Conservation (phyloP, 2,888 invertebrate genomes). For the Scrobipalpa atriplicella region DNA sequence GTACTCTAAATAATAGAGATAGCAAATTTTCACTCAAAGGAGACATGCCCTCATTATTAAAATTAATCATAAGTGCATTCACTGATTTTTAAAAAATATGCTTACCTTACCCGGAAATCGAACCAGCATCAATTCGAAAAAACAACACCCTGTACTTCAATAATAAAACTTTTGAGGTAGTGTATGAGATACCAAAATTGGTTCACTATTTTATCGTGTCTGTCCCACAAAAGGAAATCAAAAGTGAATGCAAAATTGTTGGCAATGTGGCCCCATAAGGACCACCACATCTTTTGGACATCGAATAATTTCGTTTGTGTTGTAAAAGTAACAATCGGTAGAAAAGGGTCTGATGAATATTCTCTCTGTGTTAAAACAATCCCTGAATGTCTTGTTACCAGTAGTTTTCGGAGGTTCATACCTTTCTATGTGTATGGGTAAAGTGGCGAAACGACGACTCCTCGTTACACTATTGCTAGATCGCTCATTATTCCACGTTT, state of each 20-base stretch:
- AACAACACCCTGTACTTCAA: background rate
- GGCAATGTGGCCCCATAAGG: background rate
- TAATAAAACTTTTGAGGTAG: background rate
- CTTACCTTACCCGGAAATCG: no score
- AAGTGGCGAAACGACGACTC: no score
- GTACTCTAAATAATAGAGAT: no score
- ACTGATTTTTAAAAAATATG: no score
- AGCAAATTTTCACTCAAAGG: no score
- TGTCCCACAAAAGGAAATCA: background rate
- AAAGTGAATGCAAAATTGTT: background rate
- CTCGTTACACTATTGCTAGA: no score
- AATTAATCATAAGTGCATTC: no score
- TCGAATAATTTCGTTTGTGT: background rate
- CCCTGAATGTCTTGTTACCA: background rate
- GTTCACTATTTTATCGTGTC: background rate
- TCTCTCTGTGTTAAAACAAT: background rate
- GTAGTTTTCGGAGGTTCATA: no score
- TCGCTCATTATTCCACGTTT: no score
- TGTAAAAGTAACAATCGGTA: background rate
- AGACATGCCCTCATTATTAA: no score
- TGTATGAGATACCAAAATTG: background rate
- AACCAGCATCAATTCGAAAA: no score
- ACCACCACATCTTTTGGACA: background rate
- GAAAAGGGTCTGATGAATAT: background rate
- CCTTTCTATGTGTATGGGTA: no score